Percentiles rank a stretch among this genome's conserved stretches.
Evolutionary conservation across 2,888 invertebrate species (phyloP).

Genomic region (Seira ritae): DNA sequence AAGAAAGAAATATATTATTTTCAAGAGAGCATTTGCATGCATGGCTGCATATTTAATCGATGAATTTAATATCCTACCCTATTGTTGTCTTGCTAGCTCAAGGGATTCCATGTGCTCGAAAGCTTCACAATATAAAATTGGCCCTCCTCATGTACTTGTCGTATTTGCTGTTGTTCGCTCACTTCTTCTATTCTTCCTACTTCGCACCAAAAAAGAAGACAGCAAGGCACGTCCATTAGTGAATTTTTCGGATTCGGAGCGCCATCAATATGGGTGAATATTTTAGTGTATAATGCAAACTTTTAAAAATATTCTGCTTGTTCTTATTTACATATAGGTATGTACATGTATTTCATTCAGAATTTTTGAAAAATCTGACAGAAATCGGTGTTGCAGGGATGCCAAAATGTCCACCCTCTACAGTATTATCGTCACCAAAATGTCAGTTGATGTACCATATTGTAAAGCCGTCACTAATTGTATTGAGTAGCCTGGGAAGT

Average conservation of each 20-base stretch:
- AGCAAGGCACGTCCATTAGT: conserved; percentile 43
- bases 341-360: too few species aligned
- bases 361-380: too few species aligned
- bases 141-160: conserved; percentile 96
- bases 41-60: background rate
- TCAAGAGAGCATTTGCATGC: background rate
- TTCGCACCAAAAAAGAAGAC: conserved; percentile 75
- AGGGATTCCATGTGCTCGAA: conserved; percentile 67
- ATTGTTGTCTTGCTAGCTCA: conserved; percentile 48
- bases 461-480: too few species aligned
- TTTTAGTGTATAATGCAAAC: too few species aligned
- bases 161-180: conserved; percentile 93
- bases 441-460: too few species aligned
- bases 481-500: too few species aligned
- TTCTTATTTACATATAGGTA: too few species aligned
- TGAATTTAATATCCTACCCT: background rate
- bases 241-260: background rate
- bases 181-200: conserved; percentile 95
- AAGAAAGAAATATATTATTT: too few species aligned
- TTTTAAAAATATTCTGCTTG: too few species aligned
- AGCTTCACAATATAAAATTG: conserved; percentile 83
- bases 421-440: too few species aligned
- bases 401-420: background rate
- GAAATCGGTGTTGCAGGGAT: background rate
- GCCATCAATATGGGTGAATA: too few species aligned